These are phyloP conservation scores for Platycheirus rosarum DNA, from an alignment of 2,888 invertebrate genomes.

Conservation along the genomic window DNA sequence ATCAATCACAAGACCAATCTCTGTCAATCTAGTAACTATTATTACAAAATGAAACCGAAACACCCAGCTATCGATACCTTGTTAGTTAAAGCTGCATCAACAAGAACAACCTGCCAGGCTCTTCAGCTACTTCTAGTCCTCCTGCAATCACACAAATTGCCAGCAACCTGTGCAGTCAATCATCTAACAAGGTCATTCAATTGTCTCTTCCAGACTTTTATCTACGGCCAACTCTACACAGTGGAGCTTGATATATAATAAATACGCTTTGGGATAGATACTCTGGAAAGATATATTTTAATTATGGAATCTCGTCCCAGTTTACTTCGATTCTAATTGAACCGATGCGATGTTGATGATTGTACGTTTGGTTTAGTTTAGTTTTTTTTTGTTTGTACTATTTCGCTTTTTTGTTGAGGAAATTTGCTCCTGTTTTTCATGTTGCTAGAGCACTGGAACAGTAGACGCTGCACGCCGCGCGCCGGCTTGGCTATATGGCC, in stretches of 20 bases:
- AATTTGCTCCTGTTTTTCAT: conserved; percentile 1
- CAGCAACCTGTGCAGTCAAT: conserved; percentile 72
- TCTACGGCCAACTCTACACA: conserved; percentile 32
- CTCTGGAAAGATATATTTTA: conserved; percentile 57
- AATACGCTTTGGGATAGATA: not conserved
- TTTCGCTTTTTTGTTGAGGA: not conserved
- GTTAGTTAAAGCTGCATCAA: conserved; percentile 29
- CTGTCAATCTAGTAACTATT: conserved; percentile 37
- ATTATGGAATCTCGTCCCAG: conserved; percentile 70
- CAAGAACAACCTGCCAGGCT: conserved; percentile 8
- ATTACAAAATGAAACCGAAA: conserved; percentile 43
- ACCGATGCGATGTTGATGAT: conserved; percentile 65
- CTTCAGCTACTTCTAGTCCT: no score
- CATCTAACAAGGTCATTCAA: conserved; percentile 72
- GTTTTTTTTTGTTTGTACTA: no score
- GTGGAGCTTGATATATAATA: conserved; percentile 1
- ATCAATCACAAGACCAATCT: conserved; percentile 20
- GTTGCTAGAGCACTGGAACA: conserved; percentile 23
- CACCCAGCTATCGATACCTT: conserved; percentile 35
- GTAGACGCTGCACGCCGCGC: conserved; percentile 2
- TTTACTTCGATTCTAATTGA: conserved; percentile 71
- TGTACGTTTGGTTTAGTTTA: conserved; percentile 57
- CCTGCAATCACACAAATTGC: conserved; percentile 72
- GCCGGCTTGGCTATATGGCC: conserved; percentile 36
- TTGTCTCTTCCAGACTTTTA: conserved; percentile 58